Percentiles rank a stretch among this genome's conserved stretches.
Conservation (phyloP, 1,140 invertebrate genomes). For the Parapsyche elsis region DNA sequence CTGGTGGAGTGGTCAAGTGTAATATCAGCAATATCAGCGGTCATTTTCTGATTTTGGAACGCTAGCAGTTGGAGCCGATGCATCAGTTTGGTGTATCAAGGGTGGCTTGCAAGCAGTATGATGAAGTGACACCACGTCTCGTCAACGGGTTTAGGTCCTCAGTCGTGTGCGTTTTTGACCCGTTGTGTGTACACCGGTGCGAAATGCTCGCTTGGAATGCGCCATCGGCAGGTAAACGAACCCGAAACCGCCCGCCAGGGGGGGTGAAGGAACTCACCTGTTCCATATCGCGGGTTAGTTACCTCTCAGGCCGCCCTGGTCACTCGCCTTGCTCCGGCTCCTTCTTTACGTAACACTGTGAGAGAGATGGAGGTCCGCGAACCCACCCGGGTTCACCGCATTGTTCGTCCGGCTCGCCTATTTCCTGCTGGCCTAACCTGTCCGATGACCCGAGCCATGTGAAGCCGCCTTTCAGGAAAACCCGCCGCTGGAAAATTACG, state of each 20-base stretch:
- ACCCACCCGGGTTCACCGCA: constrained; percentile 3
- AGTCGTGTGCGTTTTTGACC: not conserved
- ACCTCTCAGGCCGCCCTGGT: constrained; percentile 42
- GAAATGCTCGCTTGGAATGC: constrained; percentile 39
- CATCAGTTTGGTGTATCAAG: no score
- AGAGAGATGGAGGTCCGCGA: constrained; percentile 1
- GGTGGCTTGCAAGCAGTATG: no score
- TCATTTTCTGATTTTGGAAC: no score
- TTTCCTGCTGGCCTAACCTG: not conserved
- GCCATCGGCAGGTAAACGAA: constrained; percentile 51
- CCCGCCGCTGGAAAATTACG: no score
- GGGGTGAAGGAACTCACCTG: constrained; percentile 56
- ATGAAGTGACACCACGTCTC: not conserved
- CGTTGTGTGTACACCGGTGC: constrained; percentile 12
- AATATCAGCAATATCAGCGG: no score
- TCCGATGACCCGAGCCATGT: no score
- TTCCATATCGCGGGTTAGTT: constrained; percentile 56
- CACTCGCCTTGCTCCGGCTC: constrained; percentile 37
- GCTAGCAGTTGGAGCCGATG: no score
- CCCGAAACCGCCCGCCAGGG: constrained; percentile 48
- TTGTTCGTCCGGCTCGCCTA: not conserved
- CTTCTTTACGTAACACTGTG: constrained; percentile 20
- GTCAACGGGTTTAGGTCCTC: not conserved
- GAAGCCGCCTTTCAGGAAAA: no score
- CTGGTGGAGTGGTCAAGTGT: no score